Evolutionary conservation across 2,113 vertebrate genomes (phyloP).

Genomic region (Etia nguti): DNA sequence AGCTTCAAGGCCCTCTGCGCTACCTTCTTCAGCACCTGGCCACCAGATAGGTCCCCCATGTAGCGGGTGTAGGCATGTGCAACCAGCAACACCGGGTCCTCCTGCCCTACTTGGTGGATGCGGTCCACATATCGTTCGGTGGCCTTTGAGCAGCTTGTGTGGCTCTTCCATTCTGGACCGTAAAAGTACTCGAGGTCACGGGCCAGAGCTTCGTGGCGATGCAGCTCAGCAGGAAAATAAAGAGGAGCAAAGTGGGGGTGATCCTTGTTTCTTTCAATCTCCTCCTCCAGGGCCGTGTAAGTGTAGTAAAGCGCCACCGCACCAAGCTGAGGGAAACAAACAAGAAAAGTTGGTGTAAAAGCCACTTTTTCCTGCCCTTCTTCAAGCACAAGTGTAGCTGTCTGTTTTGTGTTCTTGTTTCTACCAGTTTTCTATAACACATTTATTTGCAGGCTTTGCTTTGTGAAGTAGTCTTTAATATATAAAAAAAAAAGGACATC

Average conservation of each 20-base stretch:
- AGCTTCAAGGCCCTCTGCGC: slow-evolving; percentile 92
- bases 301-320: slow-evolving; percentile 90
- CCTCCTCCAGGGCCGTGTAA: slow-evolving; percentile 91
- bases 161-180: slow-evolving; percentile 82
- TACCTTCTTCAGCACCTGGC: slow-evolving; percentile 94
- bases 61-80: slow-evolving; percentile 96
- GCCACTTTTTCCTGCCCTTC: neutral
- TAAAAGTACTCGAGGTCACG: slow-evolving; percentile 89
- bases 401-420: neutral
- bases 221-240: slow-evolving; percentile 90
- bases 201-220: slow-evolving; percentile 81
- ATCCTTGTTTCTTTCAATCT: slow-evolving; percentile 89
- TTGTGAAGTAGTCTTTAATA: neutral
- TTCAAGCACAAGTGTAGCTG: neutral
- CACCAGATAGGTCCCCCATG: slow-evolving; percentile 98
- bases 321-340: slow-evolving; percentile 74
- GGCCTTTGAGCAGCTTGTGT: slow-evolving; percentile 80
- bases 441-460: neutral
- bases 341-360: neutral
- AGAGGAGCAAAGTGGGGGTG: slow-evolving; percentile 86
- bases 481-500: neutral
- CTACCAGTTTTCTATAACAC: neutral
- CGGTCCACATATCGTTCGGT: slow-evolving; percentile 83
- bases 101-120: slow-evolving; percentile 83
- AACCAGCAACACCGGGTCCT: slow-evolving; percentile 85